phyloP scores from a whole-genome alignment of 2,113 vertebrate species.

The Terrapene triunguis region DNA sequence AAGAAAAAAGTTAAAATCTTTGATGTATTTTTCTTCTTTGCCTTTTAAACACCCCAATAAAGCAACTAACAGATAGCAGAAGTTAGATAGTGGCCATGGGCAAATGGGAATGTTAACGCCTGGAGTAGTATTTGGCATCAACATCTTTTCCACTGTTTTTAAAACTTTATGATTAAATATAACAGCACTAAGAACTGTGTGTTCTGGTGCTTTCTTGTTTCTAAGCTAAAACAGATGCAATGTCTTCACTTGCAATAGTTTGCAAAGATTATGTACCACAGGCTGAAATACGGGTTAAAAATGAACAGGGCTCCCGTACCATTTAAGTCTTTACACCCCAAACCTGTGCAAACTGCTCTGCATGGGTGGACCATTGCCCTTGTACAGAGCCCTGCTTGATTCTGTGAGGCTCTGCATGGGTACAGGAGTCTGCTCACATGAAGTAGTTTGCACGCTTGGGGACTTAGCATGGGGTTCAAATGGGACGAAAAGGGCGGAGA shows the following conservation, averaged over 20 bases:
- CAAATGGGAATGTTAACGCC: constrained; percentile 1
- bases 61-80: background rate
- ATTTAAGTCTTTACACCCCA: constrained; percentile 28
- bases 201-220: constrained; percentile 11
- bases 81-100: background rate
- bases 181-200: background rate
- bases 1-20: constrained; percentile 40
- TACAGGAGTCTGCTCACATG: background rate
- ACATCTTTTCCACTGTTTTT: too few species aligned
- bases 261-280: background rate
- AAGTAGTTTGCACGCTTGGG: background rate
- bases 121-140: background rate
- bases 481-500: background rate
- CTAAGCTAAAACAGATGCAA: background rate
- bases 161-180: background rate
- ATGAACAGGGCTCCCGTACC: background rate
- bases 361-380: background rate
- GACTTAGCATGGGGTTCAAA: background rate
- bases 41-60: constrained; percentile 2
- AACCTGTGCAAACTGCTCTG: background rate
- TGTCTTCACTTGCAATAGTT: background rate
- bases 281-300: constrained; percentile 3
- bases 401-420: background rate
- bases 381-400: background rate
- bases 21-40: background rate